Conservation (phyloP, 2,797 vertebrate species). For the Sebastes oblongus region DNA sequence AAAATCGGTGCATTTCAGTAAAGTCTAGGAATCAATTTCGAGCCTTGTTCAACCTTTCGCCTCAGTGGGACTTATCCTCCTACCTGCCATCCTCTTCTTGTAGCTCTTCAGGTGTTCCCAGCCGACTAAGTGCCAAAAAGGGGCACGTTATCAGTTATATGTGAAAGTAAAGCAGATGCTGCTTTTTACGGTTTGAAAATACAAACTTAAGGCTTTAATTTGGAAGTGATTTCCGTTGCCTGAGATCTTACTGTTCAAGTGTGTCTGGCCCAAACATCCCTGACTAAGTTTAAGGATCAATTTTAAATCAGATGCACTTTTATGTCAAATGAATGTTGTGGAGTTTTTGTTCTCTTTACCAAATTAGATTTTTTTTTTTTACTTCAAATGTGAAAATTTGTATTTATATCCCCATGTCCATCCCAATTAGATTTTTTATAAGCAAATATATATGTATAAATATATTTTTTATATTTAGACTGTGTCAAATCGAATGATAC, state of each 20-base stretch:
- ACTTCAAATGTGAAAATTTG: constrained; percentile 90
- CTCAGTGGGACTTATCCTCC: constrained; percentile 1
- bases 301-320: constrained; percentile 89
- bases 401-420: constrained; percentile 90
- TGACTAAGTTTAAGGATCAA: constrained; percentile 37
- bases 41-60: background rate
- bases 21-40: background rate
- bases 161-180: constrained; percentile 1
- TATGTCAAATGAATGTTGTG: constrained; percentile 86
- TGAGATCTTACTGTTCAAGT: constrained; percentile 1
- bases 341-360: constrained; percentile 79
- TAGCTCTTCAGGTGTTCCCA: constrained; percentile 14
- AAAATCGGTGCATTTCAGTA: background rate
- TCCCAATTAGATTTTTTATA: constrained; percentile 82
- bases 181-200: constrained; percentile 5
- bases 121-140: constrained; percentile 23
- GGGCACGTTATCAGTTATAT: background rate
- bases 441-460: constrained; percentile 88
- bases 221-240: background rate
- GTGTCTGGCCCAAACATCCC: constrained; percentile 28
- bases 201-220: constrained; percentile 20
- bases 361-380: constrained; percentile 56
- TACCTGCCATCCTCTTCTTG: background rate
- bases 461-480: constrained; percentile 88
- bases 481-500: constrained; percentile 84